Conservation (phyloP, 92 coral and sea anemone species). For the Phenganax subtilis region DNA sequence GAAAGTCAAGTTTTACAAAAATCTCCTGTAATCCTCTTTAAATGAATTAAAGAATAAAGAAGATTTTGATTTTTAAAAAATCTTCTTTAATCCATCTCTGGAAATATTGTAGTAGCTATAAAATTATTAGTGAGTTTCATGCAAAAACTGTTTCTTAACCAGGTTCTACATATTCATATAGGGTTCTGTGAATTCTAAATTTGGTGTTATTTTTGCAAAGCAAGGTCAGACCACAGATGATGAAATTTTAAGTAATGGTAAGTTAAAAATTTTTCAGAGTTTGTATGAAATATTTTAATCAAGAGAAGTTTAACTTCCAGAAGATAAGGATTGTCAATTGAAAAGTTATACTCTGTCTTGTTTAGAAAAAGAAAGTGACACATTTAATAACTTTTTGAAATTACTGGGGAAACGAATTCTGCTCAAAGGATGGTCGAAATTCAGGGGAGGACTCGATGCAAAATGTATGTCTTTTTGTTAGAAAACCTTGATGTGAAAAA, state of each 20-base stretch:
- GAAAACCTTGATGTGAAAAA: too few relatives aligned
- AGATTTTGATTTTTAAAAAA: too few relatives aligned
- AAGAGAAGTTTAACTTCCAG: neutral
- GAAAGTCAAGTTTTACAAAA: too few relatives aligned
- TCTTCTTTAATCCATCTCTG: too few relatives aligned
- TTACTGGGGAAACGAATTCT: constrained; percentile 72
- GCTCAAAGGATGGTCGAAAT: constrained; percentile 76
- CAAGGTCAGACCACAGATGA: constrained; percentile 88
- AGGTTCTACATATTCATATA: constrained; percentile 26
- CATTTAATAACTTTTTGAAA: constrained; percentile 67
- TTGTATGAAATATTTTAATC: neutral
- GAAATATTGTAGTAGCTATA: too few relatives aligned
- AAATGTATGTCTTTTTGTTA: constrained; percentile 58
- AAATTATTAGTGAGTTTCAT: too few relatives aligned
- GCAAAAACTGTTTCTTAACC: neutral
- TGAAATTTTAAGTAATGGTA: constrained; percentile 93
- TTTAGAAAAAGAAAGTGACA: constrained; percentile 71
- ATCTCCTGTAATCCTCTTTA: too few relatives aligned
- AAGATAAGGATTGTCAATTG: neutral
- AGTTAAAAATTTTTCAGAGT: neutral
- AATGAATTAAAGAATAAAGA: too few relatives aligned
- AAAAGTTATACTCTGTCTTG: neutral
- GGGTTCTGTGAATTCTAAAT: constrained; percentile 97
- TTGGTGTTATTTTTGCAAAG: constrained; percentile 89
- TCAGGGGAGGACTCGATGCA: constrained; percentile 94